Base-by-base conservation (phyloP, 2,888 invertebrate species). In the Synanthedon formicaeformis region DNA sequence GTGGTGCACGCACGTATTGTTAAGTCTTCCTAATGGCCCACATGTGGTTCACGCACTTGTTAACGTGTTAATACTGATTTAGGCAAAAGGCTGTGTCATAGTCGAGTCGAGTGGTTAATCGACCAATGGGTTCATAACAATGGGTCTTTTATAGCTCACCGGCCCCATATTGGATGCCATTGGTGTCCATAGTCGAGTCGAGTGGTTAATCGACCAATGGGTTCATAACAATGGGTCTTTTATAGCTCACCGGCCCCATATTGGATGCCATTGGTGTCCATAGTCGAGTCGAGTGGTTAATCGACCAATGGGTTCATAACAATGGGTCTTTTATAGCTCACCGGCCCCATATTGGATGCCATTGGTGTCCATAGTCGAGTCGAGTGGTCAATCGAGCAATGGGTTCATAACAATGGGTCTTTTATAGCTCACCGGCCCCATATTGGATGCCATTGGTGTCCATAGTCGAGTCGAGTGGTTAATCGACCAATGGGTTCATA, bases 321-420 rank as follows among this genome's bases (percentile, higher is more conserved):
- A 27, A 27, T n/a, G 11, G 34, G 4, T 40, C 4, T 4, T n/a
- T n/a, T 49, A 3, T 49, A 2, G 62, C 74, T 72, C 49, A 81
- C 87, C 87, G 8, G 87, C 81, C 40, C 87, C 87, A 63, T 87
- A 88, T 48, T 71, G 76, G 34, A 86, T 69, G 16, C 85, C 81
- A 56, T 79, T 79, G 0, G 18, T 23, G 18, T 16, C 18, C 67
- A 41, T 41, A n/a, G 41, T 18, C 3, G 18, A 18, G 18, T 18
- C 18, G 18, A 18, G 18, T 18, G 41, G 11, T n/a, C 4, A 41
- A 12, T 3, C 18, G 2, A 18, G 2, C 18, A 18, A 18, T 18
- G 18, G 18, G 10, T 14, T 14, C 2, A 13, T 49, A 14, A 27
- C 34, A 27, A 27, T n/a, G 11, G 34, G 4, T 40, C 4, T 4